Evolutionary conservation across 2,888 invertebrate species (phyloP), one percentile per base, ranked within the genome.

Genomic region (Caenorhabditis sp.): DNA sequence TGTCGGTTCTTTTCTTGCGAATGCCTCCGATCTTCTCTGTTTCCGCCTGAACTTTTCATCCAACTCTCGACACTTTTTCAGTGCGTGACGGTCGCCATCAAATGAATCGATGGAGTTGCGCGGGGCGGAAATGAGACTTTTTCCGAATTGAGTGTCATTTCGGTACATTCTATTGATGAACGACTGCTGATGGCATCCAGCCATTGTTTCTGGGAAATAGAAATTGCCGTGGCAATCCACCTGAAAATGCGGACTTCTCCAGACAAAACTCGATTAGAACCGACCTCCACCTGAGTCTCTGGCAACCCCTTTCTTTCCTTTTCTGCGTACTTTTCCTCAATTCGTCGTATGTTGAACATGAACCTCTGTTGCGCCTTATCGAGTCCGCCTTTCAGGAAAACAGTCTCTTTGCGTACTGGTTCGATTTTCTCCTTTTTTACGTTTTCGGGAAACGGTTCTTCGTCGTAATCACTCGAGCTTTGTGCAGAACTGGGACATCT

Each of bases 161-260:
- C 48, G 65, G 41, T 22, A 62, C 50, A 63, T 39, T 24, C 52
- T 24, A 45, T 73, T 65, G 13, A 73, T 30, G 15, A 59, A 73
- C 1, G 52, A 15, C 43, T 73, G 73, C 35, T 73, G 73, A 8
- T 50, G 58, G 17, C 35, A 5, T 8, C 24, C 37, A 5, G 27
- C 32, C 65, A 73, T 73, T 4, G n/a, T 45, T 22, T 65, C 63
- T 26, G 73, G 73, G 13, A 52, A 73, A 22, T 45, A 73, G 26
- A 73, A 58, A 11, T 52, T 65, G 17, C 73, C 73, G 26, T 50
- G 8, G 2, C 13, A n/a, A 48, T 73, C 73, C 13, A 73, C 59
- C 52, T 73, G n/a, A n/a, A n/a, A n/a, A n/a, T n/a, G n/a, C n/a
- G n/a, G n/a, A n/a, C n/a, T n/a, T n/a, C n/a, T n/a, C n/a, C n/a